These are phyloP conservation scores for Cyrtodaria siliqua DNA, from an alignment of 2,888 invertebrate genomes.

Conservation along the genomic window DNA sequence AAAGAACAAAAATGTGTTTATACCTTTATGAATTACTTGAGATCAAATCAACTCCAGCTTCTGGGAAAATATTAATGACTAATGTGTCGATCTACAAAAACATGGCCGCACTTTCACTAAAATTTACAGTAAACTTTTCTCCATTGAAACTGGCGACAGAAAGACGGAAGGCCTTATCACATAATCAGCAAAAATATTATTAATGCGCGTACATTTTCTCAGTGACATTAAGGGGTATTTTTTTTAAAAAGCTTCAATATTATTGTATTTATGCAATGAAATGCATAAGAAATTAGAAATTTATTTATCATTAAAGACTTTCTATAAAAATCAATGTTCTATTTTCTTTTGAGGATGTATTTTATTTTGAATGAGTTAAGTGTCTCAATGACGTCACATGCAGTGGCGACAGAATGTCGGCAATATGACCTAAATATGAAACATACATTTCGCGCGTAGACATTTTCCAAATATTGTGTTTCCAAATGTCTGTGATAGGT, in stretches of 20 bases:
- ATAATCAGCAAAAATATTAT: background rate
- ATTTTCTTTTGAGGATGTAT: conserved; percentile 6
- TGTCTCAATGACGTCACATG: conserved; percentile 76
- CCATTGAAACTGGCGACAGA: conserved; percentile 83
- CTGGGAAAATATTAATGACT: no score
- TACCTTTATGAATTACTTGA: no score
- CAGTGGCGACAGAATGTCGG: conserved; percentile 82
- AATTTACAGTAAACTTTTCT: conserved; percentile 50
- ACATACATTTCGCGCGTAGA: no score
- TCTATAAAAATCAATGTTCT: no score
- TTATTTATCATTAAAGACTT: no score
- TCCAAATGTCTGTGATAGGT: no score
- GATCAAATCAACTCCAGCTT: no score
- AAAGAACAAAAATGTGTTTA: background rate
- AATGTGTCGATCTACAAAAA: conserved; percentile 13
- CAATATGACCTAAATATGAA: conserved; percentile 44
- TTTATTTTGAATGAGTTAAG: conserved; percentile 25
- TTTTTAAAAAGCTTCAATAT: no score
- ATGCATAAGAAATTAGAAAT: no score
- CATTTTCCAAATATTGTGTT: no score
- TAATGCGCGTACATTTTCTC: background rate
- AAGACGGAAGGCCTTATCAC: conserved; percentile 80
- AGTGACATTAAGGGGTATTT: no score
- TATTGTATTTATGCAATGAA: no score
- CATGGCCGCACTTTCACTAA: conserved; percentile 48